These are phyloP conservation scores for Drosophila repletoides DNA, from an alignment of 1,140 invertebrate species.

Conservation along the genomic window DNA sequence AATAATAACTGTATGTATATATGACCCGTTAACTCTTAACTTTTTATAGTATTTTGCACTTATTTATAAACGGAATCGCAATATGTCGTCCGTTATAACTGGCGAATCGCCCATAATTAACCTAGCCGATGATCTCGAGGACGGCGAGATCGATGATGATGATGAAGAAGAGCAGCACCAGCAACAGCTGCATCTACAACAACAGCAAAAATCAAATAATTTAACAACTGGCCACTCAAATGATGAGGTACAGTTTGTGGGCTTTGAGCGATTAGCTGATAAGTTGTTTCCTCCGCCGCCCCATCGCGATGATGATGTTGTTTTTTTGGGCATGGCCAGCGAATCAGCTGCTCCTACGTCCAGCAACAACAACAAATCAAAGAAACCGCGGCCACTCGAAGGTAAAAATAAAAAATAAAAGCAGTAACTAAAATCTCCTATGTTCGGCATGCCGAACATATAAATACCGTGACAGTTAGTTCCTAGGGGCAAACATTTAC, in stretches of 20 bases:
- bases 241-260: conserved; percentile 54
- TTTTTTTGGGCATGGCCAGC: conserved; percentile 30
- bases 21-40: too few relatives aligned
- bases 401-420: conserved; percentile 32
- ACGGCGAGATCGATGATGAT: conserved; percentile 85
- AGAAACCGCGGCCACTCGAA: conserved; percentile 63
- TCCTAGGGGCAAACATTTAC: too few relatives aligned
- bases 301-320: conserved; percentile 46
- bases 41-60: conserved; percentile 14
- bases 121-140: conserved; percentile 84
- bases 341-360: neutral
- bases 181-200: conserved; percentile 12
- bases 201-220: neutral
- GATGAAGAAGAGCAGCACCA: conserved; percentile 82
- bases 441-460: too few relatives aligned
- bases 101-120: conserved; percentile 46
- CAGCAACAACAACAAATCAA: conserved; percentile 28
- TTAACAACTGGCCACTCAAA: conserved; percentile 11
- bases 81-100: conserved; percentile 42
- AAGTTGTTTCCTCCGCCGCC: conserved; percentile 24
- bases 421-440: too few relatives aligned
- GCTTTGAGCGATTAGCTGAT: conserved; percentile 31
- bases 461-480: too few relatives aligned
- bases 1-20: neutral
- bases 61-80: neutral